Evolutionary conservation across 1,140 invertebrate genomes (phyloP).

Genomic region (Drosophila elegans): DNA sequence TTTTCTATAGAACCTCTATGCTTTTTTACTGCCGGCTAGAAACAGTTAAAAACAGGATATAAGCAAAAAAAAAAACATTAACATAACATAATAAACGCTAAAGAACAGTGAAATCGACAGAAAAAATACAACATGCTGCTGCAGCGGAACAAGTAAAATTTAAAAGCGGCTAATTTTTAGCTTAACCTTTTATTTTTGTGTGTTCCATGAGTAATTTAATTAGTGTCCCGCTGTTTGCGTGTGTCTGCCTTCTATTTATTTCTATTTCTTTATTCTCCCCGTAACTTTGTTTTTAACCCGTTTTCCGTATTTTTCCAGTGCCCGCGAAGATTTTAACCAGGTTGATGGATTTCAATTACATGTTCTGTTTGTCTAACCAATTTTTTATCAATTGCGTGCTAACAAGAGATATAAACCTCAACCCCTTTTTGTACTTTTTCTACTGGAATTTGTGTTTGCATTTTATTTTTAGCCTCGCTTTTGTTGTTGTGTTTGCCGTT

Average conservation of each 20-base stretch:
- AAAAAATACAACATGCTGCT: slow-evolving; percentile 67
- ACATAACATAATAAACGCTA: slow-evolving; percentile 10
- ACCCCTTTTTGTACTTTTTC: slow-evolving; percentile 2
- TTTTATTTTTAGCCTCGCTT: slow-evolving; percentile 49
- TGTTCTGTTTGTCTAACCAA: slow-evolving; percentile 44
- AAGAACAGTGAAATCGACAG: slow-evolving; percentile 6
- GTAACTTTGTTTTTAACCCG: slow-evolving; percentile 9
- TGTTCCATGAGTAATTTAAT: slow-evolving; percentile 67
- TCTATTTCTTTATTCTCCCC: slow-evolving; percentile 2
- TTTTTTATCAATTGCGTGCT: slow-evolving; percentile 43
- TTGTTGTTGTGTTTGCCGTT: slow-evolving; percentile 42
- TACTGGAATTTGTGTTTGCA: slow-evolving; percentile 58
- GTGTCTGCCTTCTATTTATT: slow-evolving; percentile 10
- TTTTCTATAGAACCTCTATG: background rate
- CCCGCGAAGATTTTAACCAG: slow-evolving; percentile 38
- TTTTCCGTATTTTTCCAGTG: slow-evolving; percentile 24
- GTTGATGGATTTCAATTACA: slow-evolving; percentile 33
- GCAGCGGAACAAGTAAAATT: slow-evolving; percentile 81
- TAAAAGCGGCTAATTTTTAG: slow-evolving; percentile 52
- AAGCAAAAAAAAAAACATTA: background rate
- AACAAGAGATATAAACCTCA: slow-evolving; percentile 13
- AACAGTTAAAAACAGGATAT: slow-evolving; percentile 15
- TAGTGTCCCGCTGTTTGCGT: slow-evolving; percentile 48
- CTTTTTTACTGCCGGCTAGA: slow-evolving; percentile 1
- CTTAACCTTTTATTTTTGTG: slow-evolving; percentile 50